Base-by-base conservation (phyloP, 1,140 invertebrate species). In the Drosophila dunni region DNA sequence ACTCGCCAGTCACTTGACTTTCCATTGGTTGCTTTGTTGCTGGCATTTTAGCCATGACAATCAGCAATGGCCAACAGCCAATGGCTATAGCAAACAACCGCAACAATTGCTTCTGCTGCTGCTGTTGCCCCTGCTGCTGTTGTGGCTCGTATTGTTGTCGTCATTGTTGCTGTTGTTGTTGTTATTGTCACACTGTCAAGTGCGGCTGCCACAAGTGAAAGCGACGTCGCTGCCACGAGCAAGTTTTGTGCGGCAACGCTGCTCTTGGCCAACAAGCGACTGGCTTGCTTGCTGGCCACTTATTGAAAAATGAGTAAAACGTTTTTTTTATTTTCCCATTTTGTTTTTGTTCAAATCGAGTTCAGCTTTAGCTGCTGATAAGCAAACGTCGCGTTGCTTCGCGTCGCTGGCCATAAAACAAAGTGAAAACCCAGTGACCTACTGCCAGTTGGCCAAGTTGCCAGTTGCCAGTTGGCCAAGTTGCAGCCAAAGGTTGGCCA, bases 391-490 rank as follows among this genome's bases (percentile, higher is more conserved):
- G 76, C 57, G 67, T 45, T 61, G 71, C 48, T 62, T 58, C 75
- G 76, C 57, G 67, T 45, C 61, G 75, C 48, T 62, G 57, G 63
- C 75, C 79, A 79, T 88, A 86, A 86, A 79, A 51, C 77, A 86
- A 89, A 88, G 83, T 83, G 83, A 88, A 88, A 88, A 83, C 83
- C 84, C 80, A 89, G 84, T 88, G 83, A 88, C 83, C 83, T 65
- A 88, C 84, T 88, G 84, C 42, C 70, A 29, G 42, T 33, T 34
- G 34, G 40, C 10, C 38, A 40, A 40, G 38, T 29, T 29, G 24
- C 51, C 33, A 36, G 51, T 36, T 34, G 29, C 24, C 15, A 36
- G 66, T 54, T 45, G 48, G 38, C 58, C 56, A 53, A 53, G 44
- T 58, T 67, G 34, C 29, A 17, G 10, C 54, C n/a, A 38, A 36